Evolutionary conservation across 2,888 invertebrate genomes (phyloP), one percentile per base, ranked within the genome.

Genomic region (Apamea epomidion): DNA sequence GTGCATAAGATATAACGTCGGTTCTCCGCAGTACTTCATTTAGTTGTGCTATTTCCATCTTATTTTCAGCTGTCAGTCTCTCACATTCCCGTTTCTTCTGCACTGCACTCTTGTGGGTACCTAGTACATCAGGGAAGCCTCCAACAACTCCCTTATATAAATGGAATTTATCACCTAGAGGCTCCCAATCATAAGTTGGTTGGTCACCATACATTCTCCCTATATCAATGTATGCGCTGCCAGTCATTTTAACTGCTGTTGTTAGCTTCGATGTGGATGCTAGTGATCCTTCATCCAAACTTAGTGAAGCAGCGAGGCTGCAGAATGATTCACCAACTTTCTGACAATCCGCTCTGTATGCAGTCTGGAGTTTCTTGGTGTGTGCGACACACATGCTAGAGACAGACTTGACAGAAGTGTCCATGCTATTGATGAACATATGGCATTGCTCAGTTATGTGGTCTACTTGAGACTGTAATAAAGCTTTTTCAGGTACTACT

Each of bases 71-170:
- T 6, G 97, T 98, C 90, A 98, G 96, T 90, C 98, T 98, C 93
- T 99, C 98, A 93, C 99, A 99, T 91, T 99, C 99, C 90, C 98
- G 98, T 87, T 98, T 98, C 94, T 99, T 99, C 90, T 98, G 98
- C 87, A 99, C 98, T 2, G 99, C 98, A 90, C 98, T 99, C 97
- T 99, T 99, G 93, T 99, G 99, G 88, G 99, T 98, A 71, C 98
- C 98, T 79, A 99, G 97, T 75, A 99, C 98, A 91, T 99, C 99
- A 0, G 99, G 99, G 92, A 99, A 99, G 82, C 98, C 98, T 80
- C 98, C 98, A 16, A 99, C 98, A 77, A 99, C 98, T 76, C 99
- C 99, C 94, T 99, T 99, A 96, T 99, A 99, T 89, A 99, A 98
- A 93, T 99, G 99, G 87, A 99, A 97, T 90, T 98, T 98, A 94